phyloP scores from a whole-genome alignment of 2,888 invertebrate genomes.

The Linyphia triangularis region DNA sequence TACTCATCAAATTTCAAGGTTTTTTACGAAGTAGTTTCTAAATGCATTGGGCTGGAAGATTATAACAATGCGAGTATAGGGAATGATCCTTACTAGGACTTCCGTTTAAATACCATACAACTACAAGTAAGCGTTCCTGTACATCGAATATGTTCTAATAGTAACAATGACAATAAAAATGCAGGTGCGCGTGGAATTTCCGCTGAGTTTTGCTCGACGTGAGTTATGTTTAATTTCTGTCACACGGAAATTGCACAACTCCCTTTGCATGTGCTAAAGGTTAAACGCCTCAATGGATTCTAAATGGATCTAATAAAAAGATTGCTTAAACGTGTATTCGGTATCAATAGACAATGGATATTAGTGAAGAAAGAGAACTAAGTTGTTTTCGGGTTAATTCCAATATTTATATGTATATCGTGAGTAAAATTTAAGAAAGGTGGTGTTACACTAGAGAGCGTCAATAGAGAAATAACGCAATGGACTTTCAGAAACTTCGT shows the following conservation, averaged over 20 bases:
- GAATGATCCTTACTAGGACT: no score
- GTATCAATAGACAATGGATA: constrained; percentile 28
- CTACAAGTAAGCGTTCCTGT: neutral
- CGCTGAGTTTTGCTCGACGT: constrained; percentile 4
- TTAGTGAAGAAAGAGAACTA: neutral
- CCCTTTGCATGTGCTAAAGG: neutral
- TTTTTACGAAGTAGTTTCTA: no score
- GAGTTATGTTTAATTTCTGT: neutral
- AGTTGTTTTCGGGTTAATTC: neutral
- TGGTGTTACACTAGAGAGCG: no score
- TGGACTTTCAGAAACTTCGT: no score
- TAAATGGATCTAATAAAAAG: constrained; percentile 42
- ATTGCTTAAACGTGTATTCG: constrained; percentile 8
- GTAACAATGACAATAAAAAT: constrained; percentile 16
- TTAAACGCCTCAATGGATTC: constrained; percentile 7
- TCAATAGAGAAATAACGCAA: no score
- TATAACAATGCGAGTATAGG: no score
- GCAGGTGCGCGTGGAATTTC: constrained; percentile 15
- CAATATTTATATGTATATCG: no score
- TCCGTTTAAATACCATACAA: neutral
- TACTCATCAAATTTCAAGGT: no score
- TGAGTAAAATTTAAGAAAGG: no score
- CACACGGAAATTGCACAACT: constrained; percentile 13
- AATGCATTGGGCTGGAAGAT: no score
- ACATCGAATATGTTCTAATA: neutral